phyloP scores from a whole-genome alignment of 2,113 vertebrate species.

The Corythoichthys intestinalis region DNA sequence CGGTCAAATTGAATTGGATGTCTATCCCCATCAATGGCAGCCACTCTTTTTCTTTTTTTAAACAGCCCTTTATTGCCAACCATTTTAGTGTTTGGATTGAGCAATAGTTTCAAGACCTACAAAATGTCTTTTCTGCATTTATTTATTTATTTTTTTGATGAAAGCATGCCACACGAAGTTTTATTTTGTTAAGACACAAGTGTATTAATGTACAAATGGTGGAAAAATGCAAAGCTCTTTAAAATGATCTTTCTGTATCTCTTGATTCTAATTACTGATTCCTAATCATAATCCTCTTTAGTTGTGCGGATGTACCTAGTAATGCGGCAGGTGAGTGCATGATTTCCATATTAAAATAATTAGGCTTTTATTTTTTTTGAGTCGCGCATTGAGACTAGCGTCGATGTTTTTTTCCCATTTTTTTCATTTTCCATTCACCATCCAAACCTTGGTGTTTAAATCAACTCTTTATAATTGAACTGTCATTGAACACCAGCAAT shows the following conservation, averaged over 20 bases:
- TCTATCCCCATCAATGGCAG: too few relatives aligned
- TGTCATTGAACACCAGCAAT: constrained; percentile 1
- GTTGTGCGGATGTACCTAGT: background rate
- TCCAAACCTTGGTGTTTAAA: background rate
- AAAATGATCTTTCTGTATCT: background rate
- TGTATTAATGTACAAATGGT: background rate
- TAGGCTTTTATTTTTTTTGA: background rate
- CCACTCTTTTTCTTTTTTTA: too few relatives aligned
- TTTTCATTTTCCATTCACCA: background rate
- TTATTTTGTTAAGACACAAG: too few relatives aligned
- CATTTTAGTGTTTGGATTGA: too few relatives aligned
- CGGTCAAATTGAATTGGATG: too few relatives aligned
- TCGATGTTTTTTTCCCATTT: background rate
- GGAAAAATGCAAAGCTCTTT: constrained; percentile 7
- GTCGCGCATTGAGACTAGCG: background rate
- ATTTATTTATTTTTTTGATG: too few relatives aligned
- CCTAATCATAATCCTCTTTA: background rate
- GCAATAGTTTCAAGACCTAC: too few relatives aligned
- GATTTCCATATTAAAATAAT: background rate
- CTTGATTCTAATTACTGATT: background rate
- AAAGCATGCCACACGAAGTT: too few relatives aligned
- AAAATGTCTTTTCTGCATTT: too few relatives aligned
- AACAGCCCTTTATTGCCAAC: too few relatives aligned
- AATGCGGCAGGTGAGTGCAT: background rate
- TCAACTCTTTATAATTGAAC: background rate